Evolutionary conservation across 37 sponge, comb jelly and placozoan genomes (phyloP).

Genomic region (Aphrocallistes beatrix): DNA sequence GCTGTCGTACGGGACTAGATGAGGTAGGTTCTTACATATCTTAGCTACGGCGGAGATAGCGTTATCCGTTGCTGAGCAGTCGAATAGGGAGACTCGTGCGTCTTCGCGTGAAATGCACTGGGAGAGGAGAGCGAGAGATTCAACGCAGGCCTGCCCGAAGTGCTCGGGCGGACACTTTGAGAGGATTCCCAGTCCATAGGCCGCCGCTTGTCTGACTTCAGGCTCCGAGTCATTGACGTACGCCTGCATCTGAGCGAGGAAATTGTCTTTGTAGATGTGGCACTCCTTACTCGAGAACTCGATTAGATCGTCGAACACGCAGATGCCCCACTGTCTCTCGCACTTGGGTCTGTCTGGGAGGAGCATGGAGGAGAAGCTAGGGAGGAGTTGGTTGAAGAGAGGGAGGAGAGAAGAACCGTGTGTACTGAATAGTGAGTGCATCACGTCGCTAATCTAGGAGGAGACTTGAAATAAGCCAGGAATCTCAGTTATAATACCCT

Average conservation of each 20-base stretch:
- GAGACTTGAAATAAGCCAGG: not conserved
- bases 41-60: constrained; percentile 95
- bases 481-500: no score
- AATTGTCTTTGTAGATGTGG: constrained; percentile 70
- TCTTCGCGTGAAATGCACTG: constrained; percentile 37
- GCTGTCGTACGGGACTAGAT: constrained; percentile 58
- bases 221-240: constrained; percentile 63
- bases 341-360: constrained; percentile 53
- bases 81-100: constrained; percentile 33
- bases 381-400: constrained; percentile 68
- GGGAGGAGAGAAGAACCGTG: constrained; percentile 64
- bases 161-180: constrained; percentile 63
- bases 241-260: constrained; percentile 70
- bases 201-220: constrained; percentile 79
- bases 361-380: constrained; percentile 65
- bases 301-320: constrained; percentile 91
- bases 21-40: constrained; percentile 72
- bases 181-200: constrained; percentile 84
- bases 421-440: constrained; percentile 74
- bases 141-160: constrained; percentile 52
- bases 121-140: constrained; percentile 60
- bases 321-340: constrained; percentile 83
- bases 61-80: constrained; percentile 81
- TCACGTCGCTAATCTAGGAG: constrained; percentile 66
- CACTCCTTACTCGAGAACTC: constrained; percentile 76